Evolutionary conservation across 2,113 vertebrate species (phyloP).

Genomic region (Scatophagus argus): DNA sequence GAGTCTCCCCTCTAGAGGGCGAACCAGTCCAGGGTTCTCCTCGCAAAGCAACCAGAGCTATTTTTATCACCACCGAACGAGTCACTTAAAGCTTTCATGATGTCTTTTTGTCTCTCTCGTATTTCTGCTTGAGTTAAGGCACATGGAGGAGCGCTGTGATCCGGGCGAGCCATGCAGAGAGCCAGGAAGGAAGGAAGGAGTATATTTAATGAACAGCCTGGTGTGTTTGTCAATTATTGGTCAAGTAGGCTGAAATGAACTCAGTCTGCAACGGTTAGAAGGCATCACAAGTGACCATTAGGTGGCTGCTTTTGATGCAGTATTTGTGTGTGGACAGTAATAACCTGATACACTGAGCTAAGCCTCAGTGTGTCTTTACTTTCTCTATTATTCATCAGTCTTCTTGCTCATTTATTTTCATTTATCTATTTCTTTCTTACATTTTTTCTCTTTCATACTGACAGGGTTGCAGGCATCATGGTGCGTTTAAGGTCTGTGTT

Average conservation of each 20-base stretch:
- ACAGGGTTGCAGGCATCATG: background rate
- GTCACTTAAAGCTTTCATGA: conserved; percentile 69
- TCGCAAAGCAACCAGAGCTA: conserved; percentile 59
- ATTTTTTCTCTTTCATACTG: background rate
- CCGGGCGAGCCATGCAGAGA: background rate
- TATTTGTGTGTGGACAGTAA: background rate
- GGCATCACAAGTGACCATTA: background rate
- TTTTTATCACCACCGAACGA: conserved; percentile 71
- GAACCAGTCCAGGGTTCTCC: conserved; percentile 62
- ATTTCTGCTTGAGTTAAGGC: conserved; percentile 32
- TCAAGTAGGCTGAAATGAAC: background rate
- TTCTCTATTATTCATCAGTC: background rate
- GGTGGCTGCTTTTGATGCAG: background rate
- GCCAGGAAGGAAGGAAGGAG: too few relatives aligned
- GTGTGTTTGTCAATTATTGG: background rate
- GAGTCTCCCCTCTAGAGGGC: conserved; percentile 65
- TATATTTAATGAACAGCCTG: background rate
- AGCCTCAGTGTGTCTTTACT: background rate
- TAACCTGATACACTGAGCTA: background rate
- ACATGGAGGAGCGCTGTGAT: conserved; percentile 13
- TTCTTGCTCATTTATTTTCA: background rate
- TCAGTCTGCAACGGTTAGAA: background rate
- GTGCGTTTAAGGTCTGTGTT: conserved; percentile 21
- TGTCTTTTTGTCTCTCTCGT: conserved; percentile 69
- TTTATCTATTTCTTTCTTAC: background rate